Evolutionary conservation across 2,797 vertebrate species (phyloP).

Genomic region (Loris lydekkerianus): DNA sequence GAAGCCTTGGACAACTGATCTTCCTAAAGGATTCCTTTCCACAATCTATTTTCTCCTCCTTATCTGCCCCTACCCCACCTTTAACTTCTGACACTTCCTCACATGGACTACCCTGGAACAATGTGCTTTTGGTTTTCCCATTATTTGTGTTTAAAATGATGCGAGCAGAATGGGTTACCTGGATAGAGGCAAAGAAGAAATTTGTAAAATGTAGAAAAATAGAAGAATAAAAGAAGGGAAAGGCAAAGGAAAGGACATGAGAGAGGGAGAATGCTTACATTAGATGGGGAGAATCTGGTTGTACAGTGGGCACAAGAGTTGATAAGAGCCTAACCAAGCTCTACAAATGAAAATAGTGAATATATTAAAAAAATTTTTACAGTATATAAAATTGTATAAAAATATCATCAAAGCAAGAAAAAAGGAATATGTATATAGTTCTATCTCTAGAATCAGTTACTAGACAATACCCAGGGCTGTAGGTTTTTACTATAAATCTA

Average conservation of each 20-base stretch:
- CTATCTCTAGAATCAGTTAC: background rate
- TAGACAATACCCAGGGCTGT: conserved; percentile 32
- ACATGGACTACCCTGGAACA: background rate
- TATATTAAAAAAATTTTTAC: conserved; percentile 66
- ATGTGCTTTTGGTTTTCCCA: background rate
- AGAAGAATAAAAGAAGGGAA: background rate
- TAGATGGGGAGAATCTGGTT: conserved; percentile 36
- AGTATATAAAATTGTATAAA: conserved; percentile 88
- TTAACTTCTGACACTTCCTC: background rate
- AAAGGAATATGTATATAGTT: conserved; percentile 78
- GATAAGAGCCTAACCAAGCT: conserved; percentile 77
- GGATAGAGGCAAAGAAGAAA: background rate
- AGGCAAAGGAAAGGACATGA: background rate
- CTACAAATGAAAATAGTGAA: conserved; percentile 84
- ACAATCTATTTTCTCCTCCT: background rate
- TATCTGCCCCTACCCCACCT: background rate
- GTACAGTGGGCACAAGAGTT: conserved; percentile 65
- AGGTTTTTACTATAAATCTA: conserved; percentile 50
- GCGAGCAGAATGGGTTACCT: conserved; percentile 46
- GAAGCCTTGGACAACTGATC: fast-evolving
- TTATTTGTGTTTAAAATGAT: conserved; percentile 19
- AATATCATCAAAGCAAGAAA: conserved; percentile 85
- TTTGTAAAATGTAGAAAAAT: background rate
- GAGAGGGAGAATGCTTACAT: conserved; percentile 8
- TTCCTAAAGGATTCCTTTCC: background rate